Evolutionary conservation across 2,113 vertebrate species (phyloP), one percentile per base, ranked within the genome.

Genomic region (Setophaga kirtlandii): DNA sequence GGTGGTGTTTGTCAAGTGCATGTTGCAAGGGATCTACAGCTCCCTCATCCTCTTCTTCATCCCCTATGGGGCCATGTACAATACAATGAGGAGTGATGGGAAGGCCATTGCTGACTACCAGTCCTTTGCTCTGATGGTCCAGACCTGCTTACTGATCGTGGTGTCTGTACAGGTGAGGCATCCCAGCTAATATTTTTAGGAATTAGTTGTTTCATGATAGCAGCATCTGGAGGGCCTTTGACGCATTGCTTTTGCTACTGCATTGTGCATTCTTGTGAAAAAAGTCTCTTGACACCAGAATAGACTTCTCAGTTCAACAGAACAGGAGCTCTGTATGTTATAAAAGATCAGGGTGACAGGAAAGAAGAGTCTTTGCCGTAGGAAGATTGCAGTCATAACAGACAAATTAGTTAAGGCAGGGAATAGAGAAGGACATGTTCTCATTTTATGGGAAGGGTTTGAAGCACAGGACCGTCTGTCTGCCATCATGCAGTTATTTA

Each of bases 1-100:
- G 95, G 97, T 73, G 33, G 97, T 98, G 49, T 99, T 99, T 65
- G 79, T 98, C 55, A 98, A 97, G 39, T 99, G 98, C 69, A 92
- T 99, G 93, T 18, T 99, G 42, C 98, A 99, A 94, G 99, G 99
- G 84, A 97, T 98, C 97, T 99, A 99, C 98, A 99, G 98, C 96
- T 99, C 99, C 69, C 97, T 99, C 10, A 92, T 99, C 94, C 98
- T 99, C 50, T 99, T 99, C 97, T 99, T 99, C 94, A 96, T 99
- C 82, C 98, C 99, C 5, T 99, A 98, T 94, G 98, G 98, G 17
- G 98, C 99, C 77, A 97, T 99, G 95, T 84, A 96, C 2, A 98
- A 99, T 97, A 98, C 99, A 10, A 96, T 99, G 56, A 97, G 98
- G 47, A 98, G 98, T 12, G 99, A 99, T 15, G 99, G 99, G 71